Percentiles rank a stretch among this genome's conserved stretches.
Conservation (phyloP, 2,113 vertebrate genomes). For the Potamarius usumacintae region DNA sequence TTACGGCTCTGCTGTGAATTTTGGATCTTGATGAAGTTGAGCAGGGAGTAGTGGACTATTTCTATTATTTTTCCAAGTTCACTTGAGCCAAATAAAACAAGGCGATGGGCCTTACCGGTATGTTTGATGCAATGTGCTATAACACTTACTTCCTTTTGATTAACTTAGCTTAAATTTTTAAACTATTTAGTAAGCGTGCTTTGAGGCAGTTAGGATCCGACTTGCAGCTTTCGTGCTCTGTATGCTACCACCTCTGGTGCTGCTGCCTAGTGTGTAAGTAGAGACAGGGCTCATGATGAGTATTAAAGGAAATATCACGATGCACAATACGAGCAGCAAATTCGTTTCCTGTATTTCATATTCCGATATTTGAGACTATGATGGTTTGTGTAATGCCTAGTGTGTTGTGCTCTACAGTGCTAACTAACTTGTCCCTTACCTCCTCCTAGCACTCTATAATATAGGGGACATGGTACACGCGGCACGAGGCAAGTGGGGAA, state of each 20-base stretch:
- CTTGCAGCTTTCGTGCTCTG: neutral
- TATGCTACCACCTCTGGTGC: neutral
- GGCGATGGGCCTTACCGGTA: too few species aligned
- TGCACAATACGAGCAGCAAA: neutral
- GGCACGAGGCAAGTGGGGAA: conserved; percentile 97
- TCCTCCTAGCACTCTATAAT: conserved; percentile 88
- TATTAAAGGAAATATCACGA: neutral
- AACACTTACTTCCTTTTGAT: neutral
- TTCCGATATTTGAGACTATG: too few species aligned
- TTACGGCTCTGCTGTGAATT: too few species aligned
- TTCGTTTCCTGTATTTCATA: neutral
- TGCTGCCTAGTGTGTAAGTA: neutral
- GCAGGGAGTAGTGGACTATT: neutral
- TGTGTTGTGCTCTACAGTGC: neutral
- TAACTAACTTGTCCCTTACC: conserved; percentile 24
- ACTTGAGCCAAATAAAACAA: neutral
- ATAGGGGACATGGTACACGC: conserved; percentile 98
- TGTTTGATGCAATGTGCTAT: neutral
- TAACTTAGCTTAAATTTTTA: neutral
- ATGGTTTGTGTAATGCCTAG: neutral
- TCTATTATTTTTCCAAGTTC: neutral
- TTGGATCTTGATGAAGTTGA: too few species aligned
- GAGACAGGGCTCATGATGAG: neutral
- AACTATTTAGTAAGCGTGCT: neutral
- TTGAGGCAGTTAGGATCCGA: neutral